phyloP scores from a whole-genome alignment of 2,113 vertebrate species.

The Craseonycteris thonglongyai region DNA sequence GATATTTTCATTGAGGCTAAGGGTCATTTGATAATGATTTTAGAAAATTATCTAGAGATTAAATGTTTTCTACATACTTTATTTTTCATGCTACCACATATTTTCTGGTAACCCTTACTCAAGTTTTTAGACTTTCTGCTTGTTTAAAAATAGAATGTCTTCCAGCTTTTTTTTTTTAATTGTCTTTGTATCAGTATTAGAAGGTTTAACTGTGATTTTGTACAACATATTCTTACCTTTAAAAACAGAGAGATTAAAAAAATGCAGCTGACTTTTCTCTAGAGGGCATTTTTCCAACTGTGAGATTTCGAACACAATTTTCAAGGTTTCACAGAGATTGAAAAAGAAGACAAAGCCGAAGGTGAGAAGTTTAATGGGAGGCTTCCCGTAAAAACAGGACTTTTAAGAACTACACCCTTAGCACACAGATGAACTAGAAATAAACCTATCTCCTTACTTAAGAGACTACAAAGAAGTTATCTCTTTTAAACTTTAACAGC shows the following conservation, averaged over 20 bases:
- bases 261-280: neutral
- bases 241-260: neutral
- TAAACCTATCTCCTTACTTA: neutral
- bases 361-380: constrained; percentile 8
- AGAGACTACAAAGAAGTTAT: neutral
- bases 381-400: neutral
- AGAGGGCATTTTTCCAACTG: neutral
- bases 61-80: neutral
- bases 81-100: neutral
- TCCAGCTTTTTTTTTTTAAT: neutral
- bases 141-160: neutral
- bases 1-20: neutral
- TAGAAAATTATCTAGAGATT: neutral
- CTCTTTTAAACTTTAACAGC: neutral
- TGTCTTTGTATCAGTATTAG: neutral
- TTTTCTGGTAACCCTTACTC: neutral
- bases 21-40: neutral
- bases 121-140: neutral
- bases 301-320: constrained; percentile 1
- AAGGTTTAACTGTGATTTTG: neutral
- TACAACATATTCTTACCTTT: neutral
- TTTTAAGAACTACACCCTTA: neutral
- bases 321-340: constrained; percentile 1
- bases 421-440: constrained; percentile 9
- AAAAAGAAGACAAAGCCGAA: constrained; percentile 2